Base-by-base conservation (phyloP, 2,888 invertebrate species). In the Eilema depressum region DNA sequence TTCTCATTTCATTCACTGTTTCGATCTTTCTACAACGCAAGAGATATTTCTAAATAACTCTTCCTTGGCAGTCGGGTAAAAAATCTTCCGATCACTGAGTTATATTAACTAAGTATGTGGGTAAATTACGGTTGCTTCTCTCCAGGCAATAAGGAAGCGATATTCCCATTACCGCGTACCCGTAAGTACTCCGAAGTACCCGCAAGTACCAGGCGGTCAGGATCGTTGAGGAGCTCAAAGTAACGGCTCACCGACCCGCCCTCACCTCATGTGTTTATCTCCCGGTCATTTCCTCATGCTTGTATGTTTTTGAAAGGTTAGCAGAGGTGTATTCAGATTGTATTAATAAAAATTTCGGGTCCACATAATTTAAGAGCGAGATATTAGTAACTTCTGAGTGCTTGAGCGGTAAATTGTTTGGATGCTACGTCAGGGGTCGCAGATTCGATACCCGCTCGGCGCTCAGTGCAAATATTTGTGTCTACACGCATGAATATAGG, bases 161-260 rank as follows among this genome's bases (percentile, higher is more conserved):
- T 61, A 28, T 23, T 60, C 33, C 25, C 41, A 41, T 66, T 56
- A 23, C 57, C 57, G 56, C 66, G 66, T 63, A 59, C 53, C 2
- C 53, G 14, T 30, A 10, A n/a, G 47, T 70, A 71, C 78, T 66
- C 30, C 12, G 12, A n/a, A n/a, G n/a, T n/a, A n/a, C n/a, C n/a
- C 33, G 33, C 8, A 37, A 41, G 47, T 70, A 70, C 79, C 68
- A 71, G 69, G 75, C 69, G 62, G 20, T 30, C 63, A 71, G 73
- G 70, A 64, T 37, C n/a, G 30, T 66, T 57, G 65, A 72, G 37
- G 63, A 71, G 56, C 20, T 62, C 47, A 26, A 23, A 62, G 30
- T 68, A 81, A 79, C 81, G 81, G 81, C 63, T 63, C n/a, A 17
- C 68, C 61, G 81, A 78, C 73, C 75, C 47, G 59, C 66, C 25